A percentile compares a stretch with the other conserved stretches of the same genome.
Evolutionary conservation across 2,113 vertebrate species (phyloP).

Genomic region (Pseudorasbora parva): DNA sequence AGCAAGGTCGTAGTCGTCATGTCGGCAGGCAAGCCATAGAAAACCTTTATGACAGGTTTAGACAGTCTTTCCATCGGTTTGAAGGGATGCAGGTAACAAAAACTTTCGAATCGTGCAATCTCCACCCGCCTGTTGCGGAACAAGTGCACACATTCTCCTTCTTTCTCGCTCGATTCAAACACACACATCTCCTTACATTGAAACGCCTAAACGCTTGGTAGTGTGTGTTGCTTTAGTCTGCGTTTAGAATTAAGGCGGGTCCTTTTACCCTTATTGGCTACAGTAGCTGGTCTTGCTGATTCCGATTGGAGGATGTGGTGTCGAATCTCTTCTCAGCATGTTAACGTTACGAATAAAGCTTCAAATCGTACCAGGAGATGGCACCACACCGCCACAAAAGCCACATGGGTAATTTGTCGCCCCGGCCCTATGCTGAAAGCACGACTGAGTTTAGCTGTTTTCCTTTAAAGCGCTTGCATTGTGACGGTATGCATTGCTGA

Average conservation of each 20-base stretch:
- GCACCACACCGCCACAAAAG: conserved; percentile 47
- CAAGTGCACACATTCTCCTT: not conserved
- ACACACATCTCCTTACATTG: conserved; percentile 6
- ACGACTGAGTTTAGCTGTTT: conserved; percentile 52
- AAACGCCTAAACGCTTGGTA: not conserved
- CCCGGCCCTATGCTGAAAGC: conserved; percentile 44
- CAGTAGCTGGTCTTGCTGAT: conserved; percentile 73
- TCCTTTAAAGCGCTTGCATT: conserved; percentile 45
- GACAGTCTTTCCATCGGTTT: not conserved
- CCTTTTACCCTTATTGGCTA: conserved; percentile 77
- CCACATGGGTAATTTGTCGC: conserved; percentile 41
- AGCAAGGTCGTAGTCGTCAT: conserved; percentile 29
- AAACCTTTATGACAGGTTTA: not conserved
- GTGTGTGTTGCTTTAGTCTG: conserved; percentile 54
- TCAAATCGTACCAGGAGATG: not conserved
- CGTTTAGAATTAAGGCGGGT: conserved; percentile 75
- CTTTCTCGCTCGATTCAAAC: not conserved
- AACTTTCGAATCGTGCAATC: not conserved
- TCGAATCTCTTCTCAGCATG: conserved; percentile 65
- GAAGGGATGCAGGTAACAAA: not conserved
- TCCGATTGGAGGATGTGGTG: conserved; percentile 75
- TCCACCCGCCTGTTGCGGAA: not conserved
- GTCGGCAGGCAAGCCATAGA: conserved; percentile 21
- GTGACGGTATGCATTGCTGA: conserved; percentile 49
- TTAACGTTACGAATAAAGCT: conserved; percentile 52